Evolutionary conservation across 2,113 vertebrate genomes (phyloP), one percentile per base, ranked within the genome.

Genomic region (Mus pahari): DNA sequence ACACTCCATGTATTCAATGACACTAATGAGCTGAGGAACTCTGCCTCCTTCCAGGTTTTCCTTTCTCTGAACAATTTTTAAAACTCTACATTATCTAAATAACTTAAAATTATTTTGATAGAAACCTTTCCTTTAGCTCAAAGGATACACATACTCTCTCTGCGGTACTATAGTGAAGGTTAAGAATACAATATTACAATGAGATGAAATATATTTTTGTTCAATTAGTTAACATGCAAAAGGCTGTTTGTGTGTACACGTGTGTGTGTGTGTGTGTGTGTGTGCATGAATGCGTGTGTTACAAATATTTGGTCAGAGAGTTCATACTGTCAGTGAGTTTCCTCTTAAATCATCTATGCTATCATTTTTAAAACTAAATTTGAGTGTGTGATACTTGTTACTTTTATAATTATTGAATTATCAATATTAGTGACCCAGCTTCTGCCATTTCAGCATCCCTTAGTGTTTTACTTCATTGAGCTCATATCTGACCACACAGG

Each of bases 341-440:
- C 33, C 60, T 24, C 74, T 48, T 92, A 82, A 86, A 82, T 91
- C 33, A 91, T 1, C 70, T 73, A 81, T 71, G 19, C 11, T 77
- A 78, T n/a, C 45, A 74, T 55, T 92, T 92, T 16, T 39, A 92
- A 93, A 89, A 45, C 58, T 90, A 79, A 93, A 89, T 89, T 96
- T 95, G 75, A 93, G 62, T 70, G 13, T 83, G 70, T 62, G 26
- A 86, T n/a, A 45, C 11, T 91, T 12, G 70, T 96, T 28, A 50
- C 13, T 83, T 86, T 93, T 86, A 60, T 60, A 91, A 93, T 86
- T 92, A 89, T 73, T 89, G 91, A 77, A 77, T 81, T 62, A 42
- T 93, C 50, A 90, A 89, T 53, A 74, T 84, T 74, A 71, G 17
- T 64, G 55, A 66, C 50, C 16, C 28, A 75, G 50, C 71, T 36